Conservation (phyloP, 2,797 vertebrate species). For the Lepilemur ruficaudatus region DNA sequence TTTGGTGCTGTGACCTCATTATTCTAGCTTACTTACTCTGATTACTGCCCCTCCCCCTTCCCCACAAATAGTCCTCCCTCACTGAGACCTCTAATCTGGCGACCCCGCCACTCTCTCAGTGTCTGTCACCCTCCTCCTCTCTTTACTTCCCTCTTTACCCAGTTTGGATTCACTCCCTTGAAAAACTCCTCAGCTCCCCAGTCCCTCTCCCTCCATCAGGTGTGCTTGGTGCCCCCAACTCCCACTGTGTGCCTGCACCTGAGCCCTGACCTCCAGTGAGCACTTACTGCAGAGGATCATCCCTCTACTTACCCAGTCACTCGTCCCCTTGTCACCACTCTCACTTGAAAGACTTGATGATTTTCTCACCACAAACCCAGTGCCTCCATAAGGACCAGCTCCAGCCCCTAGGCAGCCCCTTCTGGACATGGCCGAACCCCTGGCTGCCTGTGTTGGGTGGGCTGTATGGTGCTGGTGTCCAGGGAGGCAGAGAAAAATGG, state of each 20-base stretch:
- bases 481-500: not conserved
- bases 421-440: not conserved
- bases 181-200: not conserved
- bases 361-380: not conserved
- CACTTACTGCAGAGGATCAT: fast-evolving
- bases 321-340: not conserved
- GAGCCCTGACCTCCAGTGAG: not conserved
- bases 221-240: not conserved
- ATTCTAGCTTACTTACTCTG: not conserved
- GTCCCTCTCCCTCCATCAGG: not conserved
- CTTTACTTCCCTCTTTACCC: not conserved
- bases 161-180: not conserved
- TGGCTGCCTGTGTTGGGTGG: not conserved
- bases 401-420: not conserved
- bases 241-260: not conserved
- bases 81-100: not conserved
- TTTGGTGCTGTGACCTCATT: constrained; percentile 21
- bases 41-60: not conserved
- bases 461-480: not conserved
- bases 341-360: not conserved
- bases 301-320: not conserved
- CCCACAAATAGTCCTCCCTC: not conserved
- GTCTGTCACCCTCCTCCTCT: not conserved
- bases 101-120: not conserved
- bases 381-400: not conserved